Conservation (phyloP, 2,797 vertebrate species). For the Stomatorhinus walkeri region DNA sequence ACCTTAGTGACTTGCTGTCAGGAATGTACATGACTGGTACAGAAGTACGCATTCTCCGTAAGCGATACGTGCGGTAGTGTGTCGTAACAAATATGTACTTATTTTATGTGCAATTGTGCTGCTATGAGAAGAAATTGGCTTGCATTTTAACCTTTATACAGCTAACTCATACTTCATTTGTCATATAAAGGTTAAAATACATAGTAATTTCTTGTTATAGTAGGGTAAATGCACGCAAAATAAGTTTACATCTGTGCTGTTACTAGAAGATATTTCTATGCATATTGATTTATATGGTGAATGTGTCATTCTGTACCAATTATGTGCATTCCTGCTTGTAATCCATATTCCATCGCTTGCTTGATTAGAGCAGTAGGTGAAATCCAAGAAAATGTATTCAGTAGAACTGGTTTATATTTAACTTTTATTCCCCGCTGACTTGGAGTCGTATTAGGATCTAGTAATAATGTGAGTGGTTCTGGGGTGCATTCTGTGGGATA, state of each 20-base stretch:
- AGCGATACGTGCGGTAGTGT: neutral
- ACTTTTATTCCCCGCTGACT: neutral
- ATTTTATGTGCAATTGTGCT: neutral
- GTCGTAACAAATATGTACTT: neutral
- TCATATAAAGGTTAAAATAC: neutral
- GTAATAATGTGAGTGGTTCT: neutral
- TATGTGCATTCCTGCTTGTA: neutral
- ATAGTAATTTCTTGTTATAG: neutral
- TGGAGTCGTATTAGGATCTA: neutral
- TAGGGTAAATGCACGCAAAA: neutral
- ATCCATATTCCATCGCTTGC: neutral
- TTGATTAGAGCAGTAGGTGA: neutral
- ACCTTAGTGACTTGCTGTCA: neutral
- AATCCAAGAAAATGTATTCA: neutral
- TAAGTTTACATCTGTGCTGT: neutral
- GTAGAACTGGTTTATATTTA: neutral
- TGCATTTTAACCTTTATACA: neutral
- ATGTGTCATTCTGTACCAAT: neutral
- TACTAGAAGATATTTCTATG: neutral
- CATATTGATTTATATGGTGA: neutral
- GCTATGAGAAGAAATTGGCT: neutral
- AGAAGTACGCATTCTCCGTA: neutral
- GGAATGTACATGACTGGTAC: neutral
- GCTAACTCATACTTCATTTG: neutral
- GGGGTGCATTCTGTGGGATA: neutral